Evolutionary conservation across 1,140 invertebrate species (phyloP), one percentile per base, ranked within the genome.

Genomic region (Neodiprion lecontei): DNA sequence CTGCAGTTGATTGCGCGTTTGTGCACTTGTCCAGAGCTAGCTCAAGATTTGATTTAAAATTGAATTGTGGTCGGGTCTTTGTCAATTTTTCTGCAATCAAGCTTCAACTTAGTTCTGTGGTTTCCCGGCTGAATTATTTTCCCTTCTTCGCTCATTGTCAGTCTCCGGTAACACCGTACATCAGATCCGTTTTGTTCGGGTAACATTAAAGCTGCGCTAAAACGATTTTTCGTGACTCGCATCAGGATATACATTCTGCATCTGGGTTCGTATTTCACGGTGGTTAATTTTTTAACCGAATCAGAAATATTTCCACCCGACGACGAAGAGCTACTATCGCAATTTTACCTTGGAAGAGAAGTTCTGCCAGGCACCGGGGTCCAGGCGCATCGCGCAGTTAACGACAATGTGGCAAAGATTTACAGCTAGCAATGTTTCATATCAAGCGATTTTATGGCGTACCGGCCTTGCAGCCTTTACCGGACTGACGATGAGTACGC

Each of bases 361-460:
- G 74, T 74, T 79, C 75, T 74, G 76, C 75, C 72, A 77, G 77
- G 79, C 76, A 76, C 74, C 76, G 76, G 76, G 5, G 14, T 50
- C 73, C 48, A 14, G 72, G 73, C 50, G 49, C 28, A 21, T 61
- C 74, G 72, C 53, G 72, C 74, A 72, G 74, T 77, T 83, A 80
- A 81, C 78, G 76, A 84, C 81, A 84, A 84, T 84, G 82, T 82
- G 78, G 71, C 73, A 23, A 74, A 82, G 82, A 85, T 85, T 85
- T 83, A 84, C 80, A 69, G 78, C 74, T 74, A 71, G 75, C 79
- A 77, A 80, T 85, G 82, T 79, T 82, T 85, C 81, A 85, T 82
- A 83, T 84, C 77, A 76, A 82, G 75, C 81, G 77, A 40, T 40
- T 84, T 83, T 83, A 84, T 77, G 82, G 73, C 81, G 71, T 74